phyloP scores from a whole-genome alignment of 2,113 vertebrate genomes.

The Jacana jacana region DNA sequence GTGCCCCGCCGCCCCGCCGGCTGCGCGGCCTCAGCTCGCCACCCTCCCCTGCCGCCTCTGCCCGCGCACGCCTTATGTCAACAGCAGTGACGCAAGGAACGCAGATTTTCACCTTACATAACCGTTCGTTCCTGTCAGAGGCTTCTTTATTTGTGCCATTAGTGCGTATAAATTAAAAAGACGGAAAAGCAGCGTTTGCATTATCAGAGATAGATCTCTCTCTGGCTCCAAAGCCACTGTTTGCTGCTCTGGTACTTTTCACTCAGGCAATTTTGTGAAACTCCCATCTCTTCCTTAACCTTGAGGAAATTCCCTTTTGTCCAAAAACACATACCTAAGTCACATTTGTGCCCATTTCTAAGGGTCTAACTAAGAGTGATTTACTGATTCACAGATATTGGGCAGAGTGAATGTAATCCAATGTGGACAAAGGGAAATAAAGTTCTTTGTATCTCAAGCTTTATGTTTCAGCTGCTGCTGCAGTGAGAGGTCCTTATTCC shows the following conservation, averaged over 20 bases:
- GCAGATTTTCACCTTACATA: slow-evolving; percentile 39
- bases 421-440: not conserved
- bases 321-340: not conserved
- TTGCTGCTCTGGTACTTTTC: not conserved
- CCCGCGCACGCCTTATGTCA: not conserved
- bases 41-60: not conserved
- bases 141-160: not conserved
- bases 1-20: not conserved
- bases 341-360: not conserved
- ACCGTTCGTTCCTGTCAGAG: not conserved
- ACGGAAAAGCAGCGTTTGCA: not conserved
- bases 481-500: not conserved
- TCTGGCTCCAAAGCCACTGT: not conserved
- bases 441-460: not conserved
- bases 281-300: not conserved
- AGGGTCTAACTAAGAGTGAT: not conserved
- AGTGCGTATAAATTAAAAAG: not conserved
- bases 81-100: slow-evolving; percentile 28
- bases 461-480: not conserved
- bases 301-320: not conserved
- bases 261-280: not conserved
- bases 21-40: not conserved
- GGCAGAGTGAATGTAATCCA: not conserved
- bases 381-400: not conserved
- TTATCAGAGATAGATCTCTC: too few relatives aligned